Evolutionary conservation across 2,113 vertebrate genomes (phyloP), one percentile per base, ranked within the genome.

Genomic region (Morone saxatilis): DNA sequence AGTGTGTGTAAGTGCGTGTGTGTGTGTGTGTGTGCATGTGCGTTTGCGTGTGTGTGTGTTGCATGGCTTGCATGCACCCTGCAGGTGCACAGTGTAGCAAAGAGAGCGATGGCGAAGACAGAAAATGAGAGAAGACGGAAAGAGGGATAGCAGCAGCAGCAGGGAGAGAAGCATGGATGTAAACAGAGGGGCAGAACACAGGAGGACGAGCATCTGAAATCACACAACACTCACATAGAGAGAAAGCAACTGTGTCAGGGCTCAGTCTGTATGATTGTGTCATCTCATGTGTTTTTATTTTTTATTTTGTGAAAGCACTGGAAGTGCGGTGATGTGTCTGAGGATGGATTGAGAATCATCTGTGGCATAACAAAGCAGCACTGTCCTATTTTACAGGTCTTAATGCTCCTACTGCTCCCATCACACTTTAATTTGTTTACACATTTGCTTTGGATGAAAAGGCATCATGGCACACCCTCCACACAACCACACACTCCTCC

Each of bases 361-460:
- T 81, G 68, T 83, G 90, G 78, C 76, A 77, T 60, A 73, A 81
- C 74, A 67, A 83, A 80, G 84, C 86, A 40, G 73, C 84, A 43
- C 79, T 89, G 86, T 86, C 78, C 85, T 84, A 76, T 89, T 90
- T 90, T 47, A 59, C 66, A 75, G 79, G 83, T 69, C 77, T 31
- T 48, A 53, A 61, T 66, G 54, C 80, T 85, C 86, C 47, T 75
- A 76, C 78, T 87, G 89, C 73, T 85, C 84, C 72, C 76, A 84
- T 87, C 86, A 82, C 89, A 92, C 89, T 92, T 92, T 82, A 38
- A 85, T 86, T 89, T 93, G 89, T 93, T 93, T 84, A 88, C 87
- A 89, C 71, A 82, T 81, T 88, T 75, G 85, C 73, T 80, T 86
- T 82, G 77, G 81, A 89, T 75, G 83, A 84, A 76, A 85, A 71